Conservation (phyloP, 2,888 invertebrate species). For the Unio delphinus region DNA sequence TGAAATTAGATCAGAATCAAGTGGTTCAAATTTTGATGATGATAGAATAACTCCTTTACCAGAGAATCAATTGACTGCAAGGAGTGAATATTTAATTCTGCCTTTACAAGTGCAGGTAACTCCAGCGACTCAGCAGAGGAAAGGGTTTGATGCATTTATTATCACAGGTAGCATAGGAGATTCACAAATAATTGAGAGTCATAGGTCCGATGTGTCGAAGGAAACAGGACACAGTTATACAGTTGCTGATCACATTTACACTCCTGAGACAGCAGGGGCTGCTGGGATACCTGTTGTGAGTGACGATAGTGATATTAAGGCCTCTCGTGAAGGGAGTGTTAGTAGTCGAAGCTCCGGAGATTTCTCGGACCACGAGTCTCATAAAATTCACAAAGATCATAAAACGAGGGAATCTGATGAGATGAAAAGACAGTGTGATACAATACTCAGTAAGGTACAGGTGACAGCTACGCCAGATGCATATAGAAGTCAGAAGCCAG, state of each 20-base stretch:
- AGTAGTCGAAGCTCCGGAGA: conserved; percentile 64
- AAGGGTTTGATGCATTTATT: conserved; percentile 32
- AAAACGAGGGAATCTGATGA: conserved; percentile 50
- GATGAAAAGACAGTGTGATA: no score
- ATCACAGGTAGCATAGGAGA: conserved; percentile 25
- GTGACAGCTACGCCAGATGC: no score
- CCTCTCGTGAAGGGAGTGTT: conserved; percentile 57
- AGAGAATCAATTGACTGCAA: conserved; percentile 27
- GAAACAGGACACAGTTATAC: conserved; percentile 54
- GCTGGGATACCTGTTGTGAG: conserved; percentile 66
- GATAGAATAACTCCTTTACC: conserved; percentile 44
- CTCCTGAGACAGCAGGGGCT: conserved; percentile 57
- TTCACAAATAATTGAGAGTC: conserved; percentile 14
- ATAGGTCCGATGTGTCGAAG: conserved; percentile 26
- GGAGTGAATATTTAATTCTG: conserved; percentile 6
- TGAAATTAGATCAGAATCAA: not conserved
- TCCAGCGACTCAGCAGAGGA: not conserved
- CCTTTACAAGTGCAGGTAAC: not conserved
- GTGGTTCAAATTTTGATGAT: conserved; percentile 24
- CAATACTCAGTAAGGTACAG: no score
- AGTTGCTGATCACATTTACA: conserved; percentile 46
- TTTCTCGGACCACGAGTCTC: conserved; percentile 66
- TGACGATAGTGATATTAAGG: conserved; percentile 18
- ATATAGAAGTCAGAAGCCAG: no score
- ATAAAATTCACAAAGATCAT: conserved; percentile 66